Evolutionary conservation across 1,140 invertebrate species (phyloP).

Genomic region (Drosophila cardini): DNA sequence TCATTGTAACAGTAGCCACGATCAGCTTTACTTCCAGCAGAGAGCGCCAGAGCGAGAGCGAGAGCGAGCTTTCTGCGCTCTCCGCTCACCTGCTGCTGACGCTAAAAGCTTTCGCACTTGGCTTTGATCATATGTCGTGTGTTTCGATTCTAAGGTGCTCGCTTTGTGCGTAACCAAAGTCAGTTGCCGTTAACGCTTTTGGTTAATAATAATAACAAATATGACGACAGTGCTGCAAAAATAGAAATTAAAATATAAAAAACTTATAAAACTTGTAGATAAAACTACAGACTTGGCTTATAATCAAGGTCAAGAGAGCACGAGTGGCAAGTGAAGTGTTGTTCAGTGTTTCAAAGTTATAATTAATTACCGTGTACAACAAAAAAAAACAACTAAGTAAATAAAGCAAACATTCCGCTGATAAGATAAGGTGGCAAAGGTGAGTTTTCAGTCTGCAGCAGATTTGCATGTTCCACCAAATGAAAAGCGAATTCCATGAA

Average conservation of each 20-base stretch:
- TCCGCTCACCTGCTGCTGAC: conserved; percentile 27
- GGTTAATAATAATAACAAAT: conserved; percentile 73
- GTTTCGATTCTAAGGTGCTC: conserved; percentile 58
- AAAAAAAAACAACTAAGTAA: conserved; percentile 6
- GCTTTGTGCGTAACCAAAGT: conserved; percentile 57
- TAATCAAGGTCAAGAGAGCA: conserved; percentile 57
- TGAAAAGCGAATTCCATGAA: neutral
- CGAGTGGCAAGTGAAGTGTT: conserved; percentile 21
- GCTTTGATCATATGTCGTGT: conserved; percentile 24
- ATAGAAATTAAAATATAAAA: no score
- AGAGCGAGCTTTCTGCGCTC: conserved; percentile 5
- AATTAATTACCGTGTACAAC: conserved; percentile 51
- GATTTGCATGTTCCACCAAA: conserved; percentile 11
- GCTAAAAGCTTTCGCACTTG: conserved; percentile 37
- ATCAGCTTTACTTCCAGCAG: conserved; percentile 6
- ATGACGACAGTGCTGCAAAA: conserved; percentile 52
- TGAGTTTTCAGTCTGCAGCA: conserved; percentile 4
- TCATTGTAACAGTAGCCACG: neutral
- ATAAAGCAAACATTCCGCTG: neutral
- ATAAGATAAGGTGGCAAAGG: conserved; percentile 44
- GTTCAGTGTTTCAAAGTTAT: conserved; percentile 33
- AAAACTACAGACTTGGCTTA: conserved; percentile 12
- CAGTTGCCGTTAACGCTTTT: conserved; percentile 63
- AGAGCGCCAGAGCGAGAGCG: neutral
- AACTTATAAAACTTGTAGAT: conserved; percentile 28